Conservation (phyloP, 2,888 invertebrate species). For the Phania funesta region DNA sequence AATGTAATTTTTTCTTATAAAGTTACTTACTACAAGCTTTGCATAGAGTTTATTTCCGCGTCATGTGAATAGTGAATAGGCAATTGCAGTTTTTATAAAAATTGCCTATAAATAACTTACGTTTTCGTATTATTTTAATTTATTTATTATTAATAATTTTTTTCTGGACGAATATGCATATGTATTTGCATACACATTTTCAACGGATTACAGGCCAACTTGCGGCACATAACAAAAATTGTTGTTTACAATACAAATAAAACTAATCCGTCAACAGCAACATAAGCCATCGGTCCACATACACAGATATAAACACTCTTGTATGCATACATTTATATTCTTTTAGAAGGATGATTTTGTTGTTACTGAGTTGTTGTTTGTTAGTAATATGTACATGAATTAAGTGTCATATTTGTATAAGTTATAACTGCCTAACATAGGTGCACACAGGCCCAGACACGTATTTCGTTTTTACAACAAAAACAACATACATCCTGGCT, state of each 20-base stretch:
- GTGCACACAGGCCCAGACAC: constrained; percentile 1
- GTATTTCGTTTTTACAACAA: background rate
- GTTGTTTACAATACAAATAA: constrained; percentile 56
- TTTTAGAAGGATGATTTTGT: background rate
- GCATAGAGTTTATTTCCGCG: too few species aligned
- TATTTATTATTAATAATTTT: background rate
- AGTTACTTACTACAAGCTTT: too few species aligned
- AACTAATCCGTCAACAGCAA: constrained; percentile 59
- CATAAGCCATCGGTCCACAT: constrained; percentile 20
- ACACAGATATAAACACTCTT: too few species aligned
- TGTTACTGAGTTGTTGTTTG: background rate
- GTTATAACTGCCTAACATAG: constrained; percentile 46
- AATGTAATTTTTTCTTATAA: too few species aligned
- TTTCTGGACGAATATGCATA: background rate
- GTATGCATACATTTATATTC: background rate
- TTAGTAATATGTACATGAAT: constrained; percentile 17
- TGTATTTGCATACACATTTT: constrained; percentile 2
- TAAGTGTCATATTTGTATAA: constrained; percentile 40
- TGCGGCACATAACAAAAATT: constrained; percentile 21
- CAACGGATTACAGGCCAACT: constrained; percentile 21
- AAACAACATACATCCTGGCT: constrained; percentile 10
- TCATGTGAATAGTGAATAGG: too few species aligned
- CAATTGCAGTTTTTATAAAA: too few species aligned
- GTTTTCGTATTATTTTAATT: too few species aligned
- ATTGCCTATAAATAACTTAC: too few species aligned